phyloP scores from a whole-genome alignment of 2,113 vertebrate genomes.

The Nothoprocta perdicaria region DNA sequence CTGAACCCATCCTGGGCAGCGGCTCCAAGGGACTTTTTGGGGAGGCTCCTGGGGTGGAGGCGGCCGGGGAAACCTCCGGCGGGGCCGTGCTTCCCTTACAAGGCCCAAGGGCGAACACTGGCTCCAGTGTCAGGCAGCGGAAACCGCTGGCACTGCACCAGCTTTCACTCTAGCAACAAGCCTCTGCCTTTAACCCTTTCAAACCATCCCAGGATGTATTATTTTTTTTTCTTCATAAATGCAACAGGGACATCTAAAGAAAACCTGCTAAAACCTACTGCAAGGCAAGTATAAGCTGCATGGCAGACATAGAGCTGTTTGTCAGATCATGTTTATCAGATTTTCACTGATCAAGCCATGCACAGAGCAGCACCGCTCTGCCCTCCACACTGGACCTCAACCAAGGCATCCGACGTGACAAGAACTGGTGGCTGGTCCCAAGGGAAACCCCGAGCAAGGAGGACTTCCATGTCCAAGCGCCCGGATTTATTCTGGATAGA shows the following conservation, averaged over 20 bases:
- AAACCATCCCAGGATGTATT: accelerated
- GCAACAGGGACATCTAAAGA: background rate
- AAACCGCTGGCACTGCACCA: background rate
- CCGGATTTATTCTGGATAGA: background rate
- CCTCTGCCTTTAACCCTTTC: background rate
- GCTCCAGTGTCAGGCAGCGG: background rate
- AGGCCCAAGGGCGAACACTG: background rate
- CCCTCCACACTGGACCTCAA: too few species aligned
- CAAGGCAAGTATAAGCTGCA: too few species aligned
- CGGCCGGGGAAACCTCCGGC: background rate
- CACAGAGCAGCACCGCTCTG: too few species aligned
- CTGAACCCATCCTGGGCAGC: accelerated
- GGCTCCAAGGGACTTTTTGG: background rate
- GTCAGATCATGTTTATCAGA: too few species aligned
- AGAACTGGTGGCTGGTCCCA: too few species aligned
- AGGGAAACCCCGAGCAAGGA: background rate
- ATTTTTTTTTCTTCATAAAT: background rate
- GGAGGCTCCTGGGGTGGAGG: background rate
- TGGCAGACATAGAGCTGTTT: too few species aligned
- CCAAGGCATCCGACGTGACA: too few species aligned
- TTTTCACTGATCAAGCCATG: too few species aligned
- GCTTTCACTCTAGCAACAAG: background rate
- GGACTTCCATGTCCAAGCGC: background rate
- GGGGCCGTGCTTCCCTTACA: background rate
- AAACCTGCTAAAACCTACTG: too few species aligned